Conservation (phyloP, 2,888 invertebrate genomes). For the Pristionchus maxplancki region DNA sequence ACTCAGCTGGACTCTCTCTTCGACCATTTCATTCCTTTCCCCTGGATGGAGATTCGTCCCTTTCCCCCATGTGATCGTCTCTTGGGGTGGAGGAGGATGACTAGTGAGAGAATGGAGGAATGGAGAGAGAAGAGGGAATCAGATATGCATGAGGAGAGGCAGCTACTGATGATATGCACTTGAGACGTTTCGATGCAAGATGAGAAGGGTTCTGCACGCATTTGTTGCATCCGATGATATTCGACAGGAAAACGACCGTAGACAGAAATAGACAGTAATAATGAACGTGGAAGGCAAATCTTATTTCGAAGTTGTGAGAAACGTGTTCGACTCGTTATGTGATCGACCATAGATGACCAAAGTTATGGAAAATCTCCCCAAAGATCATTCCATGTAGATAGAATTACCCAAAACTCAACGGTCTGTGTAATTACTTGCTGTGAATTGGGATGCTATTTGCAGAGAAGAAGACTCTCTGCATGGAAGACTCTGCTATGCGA, state of each 20-base stretch:
- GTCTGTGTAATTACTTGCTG: neutral
- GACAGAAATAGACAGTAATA: too few relatives aligned
- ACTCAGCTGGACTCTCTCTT: constrained; percentile 20
- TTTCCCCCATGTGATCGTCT: constrained; percentile 6
- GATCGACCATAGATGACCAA: too few relatives aligned
- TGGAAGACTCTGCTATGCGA: neutral
- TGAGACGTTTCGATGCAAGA: neutral
- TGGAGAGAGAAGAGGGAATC: neutral
- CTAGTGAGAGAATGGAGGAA: neutral
- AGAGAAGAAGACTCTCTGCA: neutral
- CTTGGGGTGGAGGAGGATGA: neutral
- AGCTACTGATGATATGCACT: neutral
- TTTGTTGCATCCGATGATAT: neutral
- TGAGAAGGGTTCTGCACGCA: neutral
- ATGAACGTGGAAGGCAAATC: too few relatives aligned
- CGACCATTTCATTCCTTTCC: neutral
- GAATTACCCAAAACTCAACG: neutral
- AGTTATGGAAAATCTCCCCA: too few relatives aligned
- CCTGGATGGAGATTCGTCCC: neutral
- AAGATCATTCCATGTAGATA: neutral
- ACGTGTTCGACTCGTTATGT: too few relatives aligned
- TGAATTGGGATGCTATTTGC: neutral
- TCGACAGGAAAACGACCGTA: too few relatives aligned
- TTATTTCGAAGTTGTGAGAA: too few relatives aligned
- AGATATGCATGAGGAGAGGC: constrained; percentile 19